Conservation (phyloP, 2,888 invertebrate species). For the Geophilus truncorum region DNA sequence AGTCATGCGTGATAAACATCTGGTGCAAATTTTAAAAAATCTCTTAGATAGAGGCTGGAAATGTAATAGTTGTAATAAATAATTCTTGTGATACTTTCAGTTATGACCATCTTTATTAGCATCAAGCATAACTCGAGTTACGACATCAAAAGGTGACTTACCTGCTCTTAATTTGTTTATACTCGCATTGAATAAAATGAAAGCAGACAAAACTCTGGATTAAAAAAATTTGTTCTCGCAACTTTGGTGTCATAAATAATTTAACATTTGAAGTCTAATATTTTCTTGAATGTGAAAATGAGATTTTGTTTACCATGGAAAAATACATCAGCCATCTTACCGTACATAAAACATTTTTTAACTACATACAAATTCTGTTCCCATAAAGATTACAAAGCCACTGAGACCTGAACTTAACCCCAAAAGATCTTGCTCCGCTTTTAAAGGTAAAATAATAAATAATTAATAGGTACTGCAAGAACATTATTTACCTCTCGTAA, state of each 20-base stretch:
- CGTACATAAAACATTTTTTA: not conserved
- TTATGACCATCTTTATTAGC: not conserved
- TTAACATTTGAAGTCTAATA: not conserved
- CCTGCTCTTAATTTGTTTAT: not conserved
- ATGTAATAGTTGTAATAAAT: not conserved
- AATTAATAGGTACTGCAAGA: no score
- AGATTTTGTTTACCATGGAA: not conserved
- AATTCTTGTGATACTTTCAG: not conserved
- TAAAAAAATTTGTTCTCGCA: no score
- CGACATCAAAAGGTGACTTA: not conserved
- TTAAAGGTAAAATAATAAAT: no score
- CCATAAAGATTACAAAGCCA: no score
- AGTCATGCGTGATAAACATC: constrained; percentile 16
- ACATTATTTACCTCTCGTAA: no score
- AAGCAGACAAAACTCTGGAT: not conserved
- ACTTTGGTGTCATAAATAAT: not conserved
- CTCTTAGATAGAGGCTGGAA: not conserved
- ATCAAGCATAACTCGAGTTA: not conserved
- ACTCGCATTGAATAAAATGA: not conserved
- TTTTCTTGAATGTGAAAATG: not conserved
- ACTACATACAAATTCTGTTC: not conserved
- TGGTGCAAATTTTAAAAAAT: not conserved
- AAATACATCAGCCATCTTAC: not conserved
- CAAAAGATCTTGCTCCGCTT: no score
- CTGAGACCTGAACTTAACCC: no score